Conservation (phyloP, 2,113 vertebrate genomes). For the Oenanthe oenanthe region DNA sequence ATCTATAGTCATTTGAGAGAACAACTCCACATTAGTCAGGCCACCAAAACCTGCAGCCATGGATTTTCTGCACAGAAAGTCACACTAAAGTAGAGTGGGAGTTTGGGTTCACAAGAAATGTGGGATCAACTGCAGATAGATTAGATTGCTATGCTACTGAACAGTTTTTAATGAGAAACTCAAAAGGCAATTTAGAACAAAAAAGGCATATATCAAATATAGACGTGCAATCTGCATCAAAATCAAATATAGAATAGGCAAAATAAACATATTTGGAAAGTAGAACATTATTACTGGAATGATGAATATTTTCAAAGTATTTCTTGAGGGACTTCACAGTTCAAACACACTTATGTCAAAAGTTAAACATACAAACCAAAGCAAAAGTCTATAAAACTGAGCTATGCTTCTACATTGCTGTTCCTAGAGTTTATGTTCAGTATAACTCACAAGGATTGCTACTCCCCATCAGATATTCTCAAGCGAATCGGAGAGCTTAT, state of each 20-base stretch:
- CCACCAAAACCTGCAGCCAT: background rate
- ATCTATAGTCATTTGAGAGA: background rate
- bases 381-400: conserved; percentile 7
- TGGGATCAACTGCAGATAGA: background rate
- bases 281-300: background rate
- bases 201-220: background rate
- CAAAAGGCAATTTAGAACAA: background rate
- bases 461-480: background rate
- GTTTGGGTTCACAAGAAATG: background rate
- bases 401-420: background rate
- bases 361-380: conserved; percentile 10
- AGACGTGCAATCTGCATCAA: background rate
- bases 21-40: background rate
- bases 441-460: conserved; percentile 2
- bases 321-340: background rate
- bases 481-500: background rate
- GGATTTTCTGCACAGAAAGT: background rate
- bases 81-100: background rate
- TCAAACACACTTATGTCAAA: background rate
- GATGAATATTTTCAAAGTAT: background rate
- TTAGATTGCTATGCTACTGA: background rate
- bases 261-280: background rate
- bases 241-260: background rate
- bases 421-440: background rate
- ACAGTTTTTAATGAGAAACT: background rate